phyloP scores from a whole-genome alignment of 2,888 invertebrate species.

The Hemistola chrysoprasaria region DNA sequence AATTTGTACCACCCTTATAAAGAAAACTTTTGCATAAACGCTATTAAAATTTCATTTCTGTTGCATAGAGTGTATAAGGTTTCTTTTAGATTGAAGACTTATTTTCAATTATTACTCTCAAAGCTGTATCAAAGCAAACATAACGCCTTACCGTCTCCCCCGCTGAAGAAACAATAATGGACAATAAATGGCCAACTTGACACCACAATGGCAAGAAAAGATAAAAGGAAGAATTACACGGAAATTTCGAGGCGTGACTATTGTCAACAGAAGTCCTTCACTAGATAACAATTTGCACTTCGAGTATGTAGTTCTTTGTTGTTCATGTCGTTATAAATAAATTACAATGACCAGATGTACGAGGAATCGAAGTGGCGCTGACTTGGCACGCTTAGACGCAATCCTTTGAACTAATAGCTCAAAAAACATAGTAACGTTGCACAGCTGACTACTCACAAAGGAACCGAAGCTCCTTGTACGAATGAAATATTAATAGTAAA shows the following conservation, averaged over 20 bases:
- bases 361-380: constrained; percentile 16
- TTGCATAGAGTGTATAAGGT: background rate
- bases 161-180: constrained; percentile 69
- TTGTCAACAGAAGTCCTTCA: constrained; percentile 57
- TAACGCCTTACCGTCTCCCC: constrained; percentile 68
- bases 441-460: constrained; percentile 16
- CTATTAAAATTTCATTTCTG: constrained; percentile 1
- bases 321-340: constrained; percentile 68
- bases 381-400: constrained; percentile 32
- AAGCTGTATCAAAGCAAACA: constrained; percentile 68
- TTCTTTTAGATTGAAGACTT: constrained; percentile 1
- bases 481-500: constrained; percentile 5
- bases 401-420: constrained; percentile 44
- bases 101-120: constrained; percentile 34
- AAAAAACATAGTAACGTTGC: constrained; percentile 1
- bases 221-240: constrained; percentile 77
- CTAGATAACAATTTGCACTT: constrained; percentile 78
- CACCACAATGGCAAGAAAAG: constrained; percentile 67
- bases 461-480: constrained; percentile 2
- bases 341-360: constrained; percentile 73
- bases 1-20: constrained; percentile 47
- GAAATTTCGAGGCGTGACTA: constrained; percentile 73
- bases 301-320: constrained; percentile 63
- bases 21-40: background rate
- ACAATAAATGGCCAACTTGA: constrained; percentile 71